Conservation (phyloP, 35 echinoderm and acorn worm genomes). For the Ophiothrix spiculata region DNA sequence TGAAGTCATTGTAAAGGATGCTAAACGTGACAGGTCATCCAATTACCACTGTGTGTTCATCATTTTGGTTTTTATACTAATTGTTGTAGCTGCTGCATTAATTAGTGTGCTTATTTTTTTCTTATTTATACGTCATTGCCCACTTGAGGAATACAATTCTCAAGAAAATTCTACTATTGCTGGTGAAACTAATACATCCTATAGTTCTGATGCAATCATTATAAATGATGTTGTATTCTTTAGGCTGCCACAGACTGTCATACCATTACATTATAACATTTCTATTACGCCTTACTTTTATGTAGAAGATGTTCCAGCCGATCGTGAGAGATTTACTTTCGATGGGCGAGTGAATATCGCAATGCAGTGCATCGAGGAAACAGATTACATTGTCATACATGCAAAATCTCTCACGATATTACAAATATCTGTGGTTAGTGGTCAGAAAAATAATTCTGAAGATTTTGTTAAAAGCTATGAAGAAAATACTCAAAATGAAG, state of each 20-base stretch:
- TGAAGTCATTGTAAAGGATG: too few relatives aligned
- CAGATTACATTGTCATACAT: conserved; percentile 17
- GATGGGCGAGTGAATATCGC: conserved; percentile 34
- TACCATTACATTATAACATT: conserved; percentile 17
- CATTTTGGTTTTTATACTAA: too few relatives aligned
- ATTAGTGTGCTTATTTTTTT: too few relatives aligned
- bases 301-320: conserved; percentile 26
- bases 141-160: too few relatives aligned
- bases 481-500: not conserved
- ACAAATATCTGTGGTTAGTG: not conserved
- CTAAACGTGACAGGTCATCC: too few relatives aligned
- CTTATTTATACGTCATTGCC: too few relatives aligned
- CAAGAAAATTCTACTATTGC: too few relatives aligned
- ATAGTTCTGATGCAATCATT: too few relatives aligned
- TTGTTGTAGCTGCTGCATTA: too few relatives aligned
- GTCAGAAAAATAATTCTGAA: not conserved
- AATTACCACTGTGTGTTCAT: too few relatives aligned
- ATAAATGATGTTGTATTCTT: too few relatives aligned
- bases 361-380: conserved; percentile 15
- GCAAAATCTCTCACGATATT: not conserved
- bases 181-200: too few relatives aligned
- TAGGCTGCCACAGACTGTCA: conserved; percentile 27
- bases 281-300: conserved; percentile 30
- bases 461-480: not conserved
- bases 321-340: conserved; percentile 25